These are phyloP conservation scores for Dryococelus australis DNA, from an alignment of 2,888 invertebrate genomes.

Conservation along the genomic window DNA sequence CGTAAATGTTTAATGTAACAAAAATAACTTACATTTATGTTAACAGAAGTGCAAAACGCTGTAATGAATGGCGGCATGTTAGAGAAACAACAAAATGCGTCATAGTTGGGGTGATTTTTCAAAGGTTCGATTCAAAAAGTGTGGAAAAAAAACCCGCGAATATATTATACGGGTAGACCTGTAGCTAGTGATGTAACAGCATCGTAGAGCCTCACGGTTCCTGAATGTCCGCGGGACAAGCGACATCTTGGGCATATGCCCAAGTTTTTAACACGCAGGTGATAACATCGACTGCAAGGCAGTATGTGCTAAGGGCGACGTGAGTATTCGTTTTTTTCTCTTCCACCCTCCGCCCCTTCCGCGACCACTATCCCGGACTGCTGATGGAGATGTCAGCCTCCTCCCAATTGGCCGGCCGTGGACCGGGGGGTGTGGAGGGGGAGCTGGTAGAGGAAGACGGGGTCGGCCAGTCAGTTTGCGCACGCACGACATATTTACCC, in stretches of 20 bases:
- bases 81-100: too few relatives aligned
- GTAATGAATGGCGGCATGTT: too few relatives aligned
- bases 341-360: neutral
- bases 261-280: neutral
- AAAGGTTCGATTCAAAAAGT: too few relatives aligned
- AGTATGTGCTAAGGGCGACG: neutral
- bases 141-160: too few relatives aligned
- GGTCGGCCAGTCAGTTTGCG: neutral
- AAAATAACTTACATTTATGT: too few relatives aligned
- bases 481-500: neutral
- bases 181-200: too few relatives aligned
- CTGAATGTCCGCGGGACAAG: neutral
- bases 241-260: neutral
- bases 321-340: neutral
- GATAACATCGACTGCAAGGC: neutral
- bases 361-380: neutral
- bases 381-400: neutral
- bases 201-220: too few relatives aligned
- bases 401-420: neutral
- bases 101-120: too few relatives aligned
- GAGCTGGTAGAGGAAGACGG: neutral
- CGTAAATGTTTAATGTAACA: too few relatives aligned
- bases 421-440: neutral
- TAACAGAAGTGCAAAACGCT: too few relatives aligned
- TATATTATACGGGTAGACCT: too few relatives aligned